phyloP scores from a whole-genome alignment of 2,113 vertebrate species.

The Galbula dea region DNA sequence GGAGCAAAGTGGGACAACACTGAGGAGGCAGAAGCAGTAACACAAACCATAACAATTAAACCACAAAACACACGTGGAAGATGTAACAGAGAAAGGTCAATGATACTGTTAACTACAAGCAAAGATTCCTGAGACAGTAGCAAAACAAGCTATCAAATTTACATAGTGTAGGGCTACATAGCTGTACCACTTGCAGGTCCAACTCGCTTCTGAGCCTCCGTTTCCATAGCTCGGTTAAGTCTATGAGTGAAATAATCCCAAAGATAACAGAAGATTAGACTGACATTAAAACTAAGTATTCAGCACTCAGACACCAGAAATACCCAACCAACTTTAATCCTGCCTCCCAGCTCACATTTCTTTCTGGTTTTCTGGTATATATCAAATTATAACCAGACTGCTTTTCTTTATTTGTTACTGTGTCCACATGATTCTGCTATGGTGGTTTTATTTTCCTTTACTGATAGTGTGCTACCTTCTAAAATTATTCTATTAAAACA shows the following conservation, averaged over 20 bases:
- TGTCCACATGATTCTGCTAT: not conserved
- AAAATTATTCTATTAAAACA: not conserved
- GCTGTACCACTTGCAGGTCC: not conserved
- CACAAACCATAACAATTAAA: not conserved
- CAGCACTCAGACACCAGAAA: not conserved
- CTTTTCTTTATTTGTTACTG: not conserved
- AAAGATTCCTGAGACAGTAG: not conserved
- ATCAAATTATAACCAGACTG: not conserved
- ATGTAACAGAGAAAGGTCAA: not conserved
- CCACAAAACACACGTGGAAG: not conserved
- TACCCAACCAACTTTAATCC: not conserved
- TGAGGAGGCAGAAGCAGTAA: not conserved
- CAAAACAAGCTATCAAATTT: not conserved
- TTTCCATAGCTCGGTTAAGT: not conserved
- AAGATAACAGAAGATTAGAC: slow-evolving; percentile 18
- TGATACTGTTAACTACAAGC: not conserved
- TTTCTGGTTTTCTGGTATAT: not conserved
- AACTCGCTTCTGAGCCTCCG: not conserved
- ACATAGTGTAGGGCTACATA: not conserved
- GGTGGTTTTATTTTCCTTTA: not conserved
- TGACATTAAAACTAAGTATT: slow-evolving; percentile 2
- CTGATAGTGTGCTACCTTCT: fast-evolving
- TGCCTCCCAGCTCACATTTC: not conserved
- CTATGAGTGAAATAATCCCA: not conserved
- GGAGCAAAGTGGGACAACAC: not conserved